Evolutionary conservation across 2,888 invertebrate species (phyloP).

Genomic region (Scrobipalpa atriplicella): DNA sequence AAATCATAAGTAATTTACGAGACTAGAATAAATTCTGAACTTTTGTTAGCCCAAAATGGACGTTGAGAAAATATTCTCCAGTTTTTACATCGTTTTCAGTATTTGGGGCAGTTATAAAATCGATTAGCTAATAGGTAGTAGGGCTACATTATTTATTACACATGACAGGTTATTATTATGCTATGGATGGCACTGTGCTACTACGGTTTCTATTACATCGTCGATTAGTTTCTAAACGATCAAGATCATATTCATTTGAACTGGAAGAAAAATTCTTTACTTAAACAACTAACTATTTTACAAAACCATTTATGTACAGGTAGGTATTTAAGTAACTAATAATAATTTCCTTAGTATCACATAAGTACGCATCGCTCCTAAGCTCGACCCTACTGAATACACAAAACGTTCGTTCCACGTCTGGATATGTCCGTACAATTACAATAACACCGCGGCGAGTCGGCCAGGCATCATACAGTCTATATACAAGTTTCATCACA

Average conservation of each 20-base stretch:
- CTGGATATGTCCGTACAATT: constrained; percentile 68
- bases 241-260: constrained; percentile 50
- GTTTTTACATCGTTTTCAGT: background rate
- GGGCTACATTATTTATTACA: constrained; percentile 23
- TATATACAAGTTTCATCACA: constrained; percentile 71
- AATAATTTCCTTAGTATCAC: constrained; percentile 74
- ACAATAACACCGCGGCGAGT: constrained; percentile 67
- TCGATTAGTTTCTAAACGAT: constrained; percentile 24
- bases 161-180: constrained; percentile 35
- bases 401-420: constrained; percentile 65
- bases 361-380: constrained; percentile 76
- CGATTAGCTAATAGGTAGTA: background rate
- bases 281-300: constrained; percentile 52
- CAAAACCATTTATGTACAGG: constrained; percentile 69
- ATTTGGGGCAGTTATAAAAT: constrained; percentile 8
- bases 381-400: constrained; percentile 57
- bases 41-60: constrained; percentile 20
- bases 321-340: constrained; percentile 67
- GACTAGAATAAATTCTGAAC: constrained; percentile 57
- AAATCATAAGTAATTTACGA: constrained; percentile 50
- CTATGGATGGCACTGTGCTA: constrained; percentile 49
- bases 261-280: constrained; percentile 59
- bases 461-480: constrained; percentile 42
- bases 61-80: constrained; percentile 4
- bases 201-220: constrained; percentile 35